These are phyloP conservation scores for Manduca sexta DNA, from an alignment of 1,140 invertebrate genomes.

Conservation along the genomic window DNA sequence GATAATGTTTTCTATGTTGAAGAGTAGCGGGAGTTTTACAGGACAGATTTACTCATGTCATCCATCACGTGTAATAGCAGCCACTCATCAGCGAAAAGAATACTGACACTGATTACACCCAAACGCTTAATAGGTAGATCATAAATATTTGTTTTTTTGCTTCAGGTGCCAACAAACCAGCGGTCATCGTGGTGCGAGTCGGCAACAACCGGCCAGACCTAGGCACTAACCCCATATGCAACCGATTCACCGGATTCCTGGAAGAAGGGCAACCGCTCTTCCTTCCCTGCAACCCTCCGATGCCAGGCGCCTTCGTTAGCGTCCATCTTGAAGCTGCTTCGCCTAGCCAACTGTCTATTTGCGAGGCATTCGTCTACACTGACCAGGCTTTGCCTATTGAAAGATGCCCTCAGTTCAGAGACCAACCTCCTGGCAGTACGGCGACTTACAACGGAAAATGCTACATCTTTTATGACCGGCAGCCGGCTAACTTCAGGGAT, in stretches of 20 bases:
- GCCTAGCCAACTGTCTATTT: constrained; percentile 88
- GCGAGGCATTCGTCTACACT: constrained; percentile 96
- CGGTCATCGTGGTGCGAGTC: constrained; percentile 91
- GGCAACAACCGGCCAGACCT: constrained; percentile 96
- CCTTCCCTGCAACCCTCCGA: constrained; percentile 93
- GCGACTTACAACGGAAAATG: constrained; percentile 97
- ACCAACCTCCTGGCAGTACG: constrained; percentile 92
- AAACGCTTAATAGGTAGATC: too few species aligned
- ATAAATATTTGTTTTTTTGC: too few species aligned
- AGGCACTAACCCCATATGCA: constrained; percentile 94
- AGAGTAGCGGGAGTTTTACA: too few species aligned
- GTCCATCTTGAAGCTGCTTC: constrained; percentile 88
- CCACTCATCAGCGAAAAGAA: too few species aligned
- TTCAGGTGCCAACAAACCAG: constrained; percentile 75
- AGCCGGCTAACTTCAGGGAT: constrained; percentile 87
- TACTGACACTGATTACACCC: too few species aligned
- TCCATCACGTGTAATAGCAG: too few species aligned
- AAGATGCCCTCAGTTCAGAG: constrained; percentile 92
- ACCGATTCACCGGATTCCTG: constrained; percentile 87
- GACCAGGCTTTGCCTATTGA: constrained; percentile 96
- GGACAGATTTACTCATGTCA: too few species aligned
- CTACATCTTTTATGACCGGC: constrained; percentile 95
- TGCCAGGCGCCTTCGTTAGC: constrained; percentile 95
- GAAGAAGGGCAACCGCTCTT: constrained; percentile 94
- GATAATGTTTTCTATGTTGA: too few species aligned